Evolutionary conservation across 2,797 vertebrate genomes (phyloP).

Genomic region (Thamnophis elegans): DNA sequence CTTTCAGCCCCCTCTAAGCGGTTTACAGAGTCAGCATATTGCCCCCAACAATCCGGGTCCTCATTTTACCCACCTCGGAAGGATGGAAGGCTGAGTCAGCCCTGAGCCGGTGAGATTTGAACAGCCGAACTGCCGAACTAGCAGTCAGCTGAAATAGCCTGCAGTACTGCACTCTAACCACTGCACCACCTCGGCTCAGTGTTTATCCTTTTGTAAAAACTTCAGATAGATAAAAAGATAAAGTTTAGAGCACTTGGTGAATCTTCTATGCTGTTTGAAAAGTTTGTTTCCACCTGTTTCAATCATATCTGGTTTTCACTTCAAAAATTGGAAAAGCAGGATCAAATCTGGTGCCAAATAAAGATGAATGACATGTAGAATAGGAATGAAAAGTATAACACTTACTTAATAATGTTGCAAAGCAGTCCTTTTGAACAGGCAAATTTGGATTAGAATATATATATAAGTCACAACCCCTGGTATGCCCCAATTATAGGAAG

Average conservation of each 20-base stretch:
- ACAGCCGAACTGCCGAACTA: too few relatives aligned
- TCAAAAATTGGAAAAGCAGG: not conserved
- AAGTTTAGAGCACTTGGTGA: conserved; percentile 17
- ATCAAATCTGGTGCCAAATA: not conserved
- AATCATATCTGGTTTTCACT: conserved; percentile 15
- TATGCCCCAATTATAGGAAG: too few relatives aligned
- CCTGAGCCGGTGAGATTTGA: too few relatives aligned
- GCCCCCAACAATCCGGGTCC: too few relatives aligned
- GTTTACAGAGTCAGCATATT: too few relatives aligned
- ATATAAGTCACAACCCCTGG: too few relatives aligned
- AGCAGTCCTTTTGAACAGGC: not conserved
- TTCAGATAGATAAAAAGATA: conserved; percentile 30
- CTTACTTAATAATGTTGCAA: not conserved
- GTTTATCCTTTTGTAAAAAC: conserved; percentile 25
- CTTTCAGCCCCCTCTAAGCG: too few relatives aligned
- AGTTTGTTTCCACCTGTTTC: conserved; percentile 25
- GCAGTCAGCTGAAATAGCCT: too few relatives aligned
- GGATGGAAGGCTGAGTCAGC: too few relatives aligned
- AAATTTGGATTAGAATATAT: not conserved
- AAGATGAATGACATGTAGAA: not conserved
- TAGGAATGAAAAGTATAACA: not conserved
- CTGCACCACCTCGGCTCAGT: too few relatives aligned
- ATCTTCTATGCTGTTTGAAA: conserved; percentile 7
- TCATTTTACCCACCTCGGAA: too few relatives aligned
- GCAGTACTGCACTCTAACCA: too few relatives aligned